Base-by-base conservation (phyloP, 2,888 invertebrate genomes). In the Cephus spinipes region DNA sequence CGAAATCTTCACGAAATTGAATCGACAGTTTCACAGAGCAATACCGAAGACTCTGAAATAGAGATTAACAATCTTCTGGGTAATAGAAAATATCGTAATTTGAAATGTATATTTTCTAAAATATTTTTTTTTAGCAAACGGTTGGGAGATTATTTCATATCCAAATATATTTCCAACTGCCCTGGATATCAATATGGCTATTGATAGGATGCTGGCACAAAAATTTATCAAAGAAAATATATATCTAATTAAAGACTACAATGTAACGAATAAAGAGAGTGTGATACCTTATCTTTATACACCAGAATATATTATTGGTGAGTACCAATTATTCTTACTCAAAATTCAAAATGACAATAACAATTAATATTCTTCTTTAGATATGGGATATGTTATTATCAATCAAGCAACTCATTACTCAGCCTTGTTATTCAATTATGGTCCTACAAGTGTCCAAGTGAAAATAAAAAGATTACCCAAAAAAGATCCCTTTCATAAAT, bases 131-230 rank as follows among this genome's bases (percentile, higher is more conserved):
- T 55, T 36, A 81, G 87, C 81, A 12, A 82, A 89, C 35, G 89
- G 85, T 32, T 92, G 92, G 92, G 86, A 84, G 4, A 80, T 92
- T 23, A 83, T 92, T 34, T 81, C 84, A 0, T 81, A 81, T 69
- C 85, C 93, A 92, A 93, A 94, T 79, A 88, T 84, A 3, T 92
- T 91, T 85, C 94, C 94, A 11, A 92, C 93, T 11, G 82, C 85
- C n/a, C 92, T 93, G 89, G 95, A 95, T 81, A 94, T 95, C 77
- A 94, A 94, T 77, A 91, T 95, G 88, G 93, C 94, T 1, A 92
- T 94, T 81, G 95, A 95, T 89, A 92, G 94, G 83, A 88, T 92
- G 82, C 86, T 94, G 75, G 92, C 93, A 1, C 92, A 91, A 76
- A 89, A 92, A 69, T 92, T 93, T 82, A 90, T 94, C 23, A 89